Conservation (phyloP, 2,888 invertebrate species). For the Heliconius cydno region DNA sequence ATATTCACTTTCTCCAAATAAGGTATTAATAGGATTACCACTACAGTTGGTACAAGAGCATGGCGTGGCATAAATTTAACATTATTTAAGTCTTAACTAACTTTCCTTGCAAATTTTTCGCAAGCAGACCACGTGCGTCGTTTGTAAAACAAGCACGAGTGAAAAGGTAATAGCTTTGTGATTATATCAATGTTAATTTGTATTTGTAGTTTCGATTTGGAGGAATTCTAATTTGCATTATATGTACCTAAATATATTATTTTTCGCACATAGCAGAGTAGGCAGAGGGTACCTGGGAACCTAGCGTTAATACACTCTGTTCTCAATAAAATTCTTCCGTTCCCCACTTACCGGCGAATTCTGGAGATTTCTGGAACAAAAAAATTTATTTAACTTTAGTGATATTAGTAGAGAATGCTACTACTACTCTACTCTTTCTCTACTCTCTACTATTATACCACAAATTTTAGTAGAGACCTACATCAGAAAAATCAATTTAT, state of each 20-base stretch:
- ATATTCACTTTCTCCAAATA: conserved; percentile 17
- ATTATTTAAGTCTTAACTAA: conserved; percentile 7
- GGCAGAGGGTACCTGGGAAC: background rate
- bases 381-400: too few relatives aligned
- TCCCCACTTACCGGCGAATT: background rate
- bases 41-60: background rate
- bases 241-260: too few relatives aligned
- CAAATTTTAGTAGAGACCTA: too few relatives aligned
- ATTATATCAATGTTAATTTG: conserved; percentile 3
- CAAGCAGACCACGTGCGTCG: conserved; percentile 19
- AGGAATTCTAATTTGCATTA: background rate
- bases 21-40: conserved; percentile 12
- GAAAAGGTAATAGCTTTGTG: background rate
- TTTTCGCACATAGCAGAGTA: background rate
- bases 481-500: too few relatives aligned
- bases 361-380: too few relatives aligned
- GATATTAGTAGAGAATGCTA: too few relatives aligned
- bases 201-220: background rate
- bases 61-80: conserved; percentile 1
- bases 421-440: too few relatives aligned
- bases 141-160: conserved; percentile 23
- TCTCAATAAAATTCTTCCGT: background rate
- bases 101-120: conserved; percentile 35
- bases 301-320: background rate
- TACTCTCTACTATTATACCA: too few relatives aligned